phyloP scores from a whole-genome alignment of 92 coral and sea anemone species.

The Chrysogorgia sp. region DNA sequence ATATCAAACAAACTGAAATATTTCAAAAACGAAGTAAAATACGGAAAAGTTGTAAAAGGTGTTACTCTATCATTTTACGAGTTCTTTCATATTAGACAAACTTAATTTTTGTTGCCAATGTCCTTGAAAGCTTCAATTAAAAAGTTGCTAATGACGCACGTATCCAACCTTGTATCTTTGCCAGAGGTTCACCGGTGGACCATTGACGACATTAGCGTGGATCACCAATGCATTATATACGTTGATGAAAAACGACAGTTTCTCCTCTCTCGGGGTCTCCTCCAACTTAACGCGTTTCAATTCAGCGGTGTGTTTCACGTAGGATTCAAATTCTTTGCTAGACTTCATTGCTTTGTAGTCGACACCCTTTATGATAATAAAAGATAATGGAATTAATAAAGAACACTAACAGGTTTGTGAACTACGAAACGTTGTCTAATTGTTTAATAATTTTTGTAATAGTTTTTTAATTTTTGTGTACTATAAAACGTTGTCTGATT shows the following conservation, averaged over 20 bases:
- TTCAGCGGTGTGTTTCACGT: conserved; percentile 94
- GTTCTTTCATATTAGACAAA: too few relatives aligned
- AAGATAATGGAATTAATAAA: not conserved
- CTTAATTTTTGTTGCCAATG: too few relatives aligned
- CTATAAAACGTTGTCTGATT: too few relatives aligned
- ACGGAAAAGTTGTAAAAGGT: too few relatives aligned
- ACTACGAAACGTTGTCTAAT: not conserved
- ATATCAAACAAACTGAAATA: too few relatives aligned
- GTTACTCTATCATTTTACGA: too few relatives aligned
- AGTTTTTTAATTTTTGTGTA: too few relatives aligned
- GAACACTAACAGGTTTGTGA: not conserved
- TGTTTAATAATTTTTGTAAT: too few relatives aligned
- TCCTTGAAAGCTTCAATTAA: not conserved
- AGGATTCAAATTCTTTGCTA: conserved; percentile 72
- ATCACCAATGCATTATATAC: conserved; percentile 95
- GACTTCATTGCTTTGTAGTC: conserved; percentile 78
- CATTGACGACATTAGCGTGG: conserved; percentile 89
- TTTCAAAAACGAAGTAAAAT: too few relatives aligned
- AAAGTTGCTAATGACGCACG: too few relatives aligned
- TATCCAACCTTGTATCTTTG: conserved; percentile 83
- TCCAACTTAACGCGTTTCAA: conserved; percentile 88
- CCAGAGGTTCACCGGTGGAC: conserved; percentile 91
- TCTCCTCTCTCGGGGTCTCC: conserved; percentile 80
- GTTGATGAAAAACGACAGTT: conserved; percentile 89
- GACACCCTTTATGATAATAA: conserved; percentile 71